Evolutionary conservation across 2,113 vertebrate genomes (phyloP).

Genomic region (Orycteropus afer): DNA sequence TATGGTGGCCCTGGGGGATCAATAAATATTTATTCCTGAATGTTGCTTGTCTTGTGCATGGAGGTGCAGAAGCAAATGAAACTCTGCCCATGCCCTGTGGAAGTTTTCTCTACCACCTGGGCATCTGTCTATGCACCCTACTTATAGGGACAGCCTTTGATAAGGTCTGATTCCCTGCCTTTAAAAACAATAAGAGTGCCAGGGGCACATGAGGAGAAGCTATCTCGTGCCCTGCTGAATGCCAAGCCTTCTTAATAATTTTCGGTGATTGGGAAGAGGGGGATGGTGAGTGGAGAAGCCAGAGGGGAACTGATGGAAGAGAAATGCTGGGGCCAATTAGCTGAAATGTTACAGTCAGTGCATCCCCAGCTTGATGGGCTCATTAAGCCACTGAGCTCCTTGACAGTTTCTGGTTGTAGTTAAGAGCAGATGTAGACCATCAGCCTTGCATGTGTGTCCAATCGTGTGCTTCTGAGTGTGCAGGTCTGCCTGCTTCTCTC

Average conservation of each 20-base stretch:
- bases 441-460: slow-evolving; percentile 68
- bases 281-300: slow-evolving; percentile 38
- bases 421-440: slow-evolving; percentile 76
- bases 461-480: slow-evolving; percentile 39
- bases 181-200: slow-evolving; percentile 52
- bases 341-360: slow-evolving; percentile 89
- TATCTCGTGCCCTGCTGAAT: slow-evolving; percentile 49
- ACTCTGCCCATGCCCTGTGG: background rate
- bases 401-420: slow-evolving; percentile 87
- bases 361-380: slow-evolving; percentile 86
- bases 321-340: slow-evolving; percentile 90
- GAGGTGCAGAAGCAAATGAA: background rate
- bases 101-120: background rate
- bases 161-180: slow-evolving; percentile 45
- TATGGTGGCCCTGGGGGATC: background rate
- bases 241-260: slow-evolving; percentile 56
- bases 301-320: slow-evolving; percentile 72
- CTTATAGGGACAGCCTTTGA: background rate
- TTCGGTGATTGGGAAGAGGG: slow-evolving; percentile 7
- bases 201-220: background rate
- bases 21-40: background rate
- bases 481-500: slow-evolving; percentile 35
- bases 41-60: background rate
- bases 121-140: background rate
- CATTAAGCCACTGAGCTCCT: slow-evolving; percentile 90